These are phyloP conservation scores for Hystrix brachyura DNA, from an alignment of 2,113 vertebrate species.

Conservation along the genomic window DNA sequence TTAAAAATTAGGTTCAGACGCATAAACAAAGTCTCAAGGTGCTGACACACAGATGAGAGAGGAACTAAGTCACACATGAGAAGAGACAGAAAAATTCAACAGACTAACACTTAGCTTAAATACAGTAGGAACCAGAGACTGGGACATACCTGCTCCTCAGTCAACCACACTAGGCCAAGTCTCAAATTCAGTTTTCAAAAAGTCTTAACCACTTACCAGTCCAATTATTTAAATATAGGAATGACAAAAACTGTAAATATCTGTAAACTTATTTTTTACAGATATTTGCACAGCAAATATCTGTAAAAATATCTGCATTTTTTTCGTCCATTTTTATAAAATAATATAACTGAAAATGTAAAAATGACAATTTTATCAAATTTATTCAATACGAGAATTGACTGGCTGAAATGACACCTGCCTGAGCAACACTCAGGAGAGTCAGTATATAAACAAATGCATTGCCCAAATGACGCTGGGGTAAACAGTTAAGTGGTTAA, in stretches of 20 bases:
- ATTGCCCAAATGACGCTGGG: not conserved
- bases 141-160: conserved; percentile 44
- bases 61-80: conserved; percentile 60
- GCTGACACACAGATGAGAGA: conserved; percentile 49
- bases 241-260: not conserved
- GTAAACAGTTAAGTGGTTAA: not conserved
- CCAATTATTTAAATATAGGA: not conserved
- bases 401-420: not conserved
- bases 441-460: not conserved
- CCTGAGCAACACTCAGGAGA: not conserved
- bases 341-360: not conserved
- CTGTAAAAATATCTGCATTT: no score
- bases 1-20: conserved; percentile 22
- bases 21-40: conserved; percentile 43
- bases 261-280: no score
- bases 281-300: no score
- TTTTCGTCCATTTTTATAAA: not conserved
- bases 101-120: conserved; percentile 23
- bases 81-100: conserved; percentile 45
- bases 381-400: not conserved
- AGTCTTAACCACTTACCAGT: not conserved
- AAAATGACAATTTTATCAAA: not conserved
- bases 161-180: conserved; percentile 1
- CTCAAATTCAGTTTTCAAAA: conserved; percentile 44
- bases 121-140: not conserved